A percentile compares a stretch with the other conserved stretches of the same genome.
Conservation (phyloP, 2,797 vertebrate species). For the Galaxias olidus region DNA sequence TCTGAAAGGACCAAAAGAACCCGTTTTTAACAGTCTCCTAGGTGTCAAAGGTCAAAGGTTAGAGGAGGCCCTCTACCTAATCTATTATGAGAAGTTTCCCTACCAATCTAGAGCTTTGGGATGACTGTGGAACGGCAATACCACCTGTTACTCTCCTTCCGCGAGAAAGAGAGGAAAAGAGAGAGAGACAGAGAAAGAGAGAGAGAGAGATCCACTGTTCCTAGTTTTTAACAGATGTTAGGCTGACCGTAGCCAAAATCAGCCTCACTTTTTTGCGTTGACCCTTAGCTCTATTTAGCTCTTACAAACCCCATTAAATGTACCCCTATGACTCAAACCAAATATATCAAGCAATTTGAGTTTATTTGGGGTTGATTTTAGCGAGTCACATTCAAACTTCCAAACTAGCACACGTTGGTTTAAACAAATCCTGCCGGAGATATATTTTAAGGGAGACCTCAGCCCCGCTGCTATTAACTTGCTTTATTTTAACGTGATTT, state of each 20-base stretch:
- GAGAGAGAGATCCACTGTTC: slow-evolving; percentile 49
- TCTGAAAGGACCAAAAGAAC: slow-evolving; percentile 27
- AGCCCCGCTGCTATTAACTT: slow-evolving; percentile 41
- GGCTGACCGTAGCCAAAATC: slow-evolving; percentile 66
- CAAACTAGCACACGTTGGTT: slow-evolving; percentile 66
- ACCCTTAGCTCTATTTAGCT: slow-evolving; percentile 74
- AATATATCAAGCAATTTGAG: slow-evolving; percentile 73
- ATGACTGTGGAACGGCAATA: slow-evolving; percentile 35
- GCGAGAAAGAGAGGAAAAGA: slow-evolving; percentile 35
- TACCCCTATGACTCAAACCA: slow-evolving; percentile 64
- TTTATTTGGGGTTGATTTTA: slow-evolving; percentile 66
- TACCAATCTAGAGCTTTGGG: slow-evolving; percentile 4
- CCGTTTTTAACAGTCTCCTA: slow-evolving; percentile 19
- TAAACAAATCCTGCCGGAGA: slow-evolving; percentile 49
- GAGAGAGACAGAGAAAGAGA: slow-evolving; percentile 47
- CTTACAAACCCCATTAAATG: slow-evolving; percentile 75
- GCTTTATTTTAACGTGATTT: slow-evolving; percentile 29
- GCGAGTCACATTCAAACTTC: slow-evolving; percentile 67
- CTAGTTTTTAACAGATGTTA: slow-evolving; percentile 74
- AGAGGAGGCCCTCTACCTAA: slow-evolving; percentile 43
- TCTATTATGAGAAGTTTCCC: slow-evolving; percentile 58
- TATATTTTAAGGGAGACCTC: slow-evolving; percentile 64
- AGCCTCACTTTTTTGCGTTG: slow-evolving; percentile 71
- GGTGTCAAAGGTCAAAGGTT: slow-evolving; percentile 54
- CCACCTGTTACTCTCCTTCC: slow-evolving; percentile 58